A percentile compares a stretch with the other conserved stretches of the same genome.
phyloP scores from a whole-genome alignment of 2,888 invertebrate species.

The Xestia sexstrigata region DNA sequence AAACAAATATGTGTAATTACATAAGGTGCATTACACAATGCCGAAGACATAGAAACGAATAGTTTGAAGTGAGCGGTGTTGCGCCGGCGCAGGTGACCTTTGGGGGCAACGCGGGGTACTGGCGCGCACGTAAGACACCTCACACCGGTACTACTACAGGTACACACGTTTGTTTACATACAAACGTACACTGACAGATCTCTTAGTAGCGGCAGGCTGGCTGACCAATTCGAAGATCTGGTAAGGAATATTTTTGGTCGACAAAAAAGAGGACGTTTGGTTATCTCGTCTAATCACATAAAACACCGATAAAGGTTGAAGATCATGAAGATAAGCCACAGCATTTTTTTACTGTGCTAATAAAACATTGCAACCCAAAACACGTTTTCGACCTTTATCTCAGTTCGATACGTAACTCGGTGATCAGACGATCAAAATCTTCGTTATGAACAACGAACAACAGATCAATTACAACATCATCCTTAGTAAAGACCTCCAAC shows the following conservation, averaged over 20 bases:
- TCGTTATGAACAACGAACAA: not conserved
- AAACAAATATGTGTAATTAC: slow-evolving; percentile 39
- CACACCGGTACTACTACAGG: slow-evolving; percentile 12
- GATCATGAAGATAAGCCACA: not conserved
- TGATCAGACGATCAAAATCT: not conserved
- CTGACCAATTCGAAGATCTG: not conserved
- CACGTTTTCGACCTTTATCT: not conserved
- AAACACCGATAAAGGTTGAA: not conserved
- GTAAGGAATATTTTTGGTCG: not conserved
- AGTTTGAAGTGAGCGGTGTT: slow-evolving; percentile 56
- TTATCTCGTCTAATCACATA: not conserved
- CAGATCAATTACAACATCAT: no score
- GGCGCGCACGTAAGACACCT: slow-evolving; percentile 24
- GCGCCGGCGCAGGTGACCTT: slow-evolving; percentile 59
- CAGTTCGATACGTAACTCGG: not conserved
- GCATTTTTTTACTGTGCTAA: no score
- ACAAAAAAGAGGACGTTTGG: not conserved
- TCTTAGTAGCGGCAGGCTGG: not conserved
- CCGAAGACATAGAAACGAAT: slow-evolving; percentile 45
- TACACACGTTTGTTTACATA: slow-evolving; percentile 43
- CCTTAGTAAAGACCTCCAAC: not conserved
- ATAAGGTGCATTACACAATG: slow-evolving; percentile 61
- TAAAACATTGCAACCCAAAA: not conserved
- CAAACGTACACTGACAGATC: slow-evolving; percentile 29
- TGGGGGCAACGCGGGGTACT: slow-evolving; percentile 38